Evolutionary conservation across 2,888 invertebrate genomes (phyloP).

Genomic region (Drosophila dives): DNA sequence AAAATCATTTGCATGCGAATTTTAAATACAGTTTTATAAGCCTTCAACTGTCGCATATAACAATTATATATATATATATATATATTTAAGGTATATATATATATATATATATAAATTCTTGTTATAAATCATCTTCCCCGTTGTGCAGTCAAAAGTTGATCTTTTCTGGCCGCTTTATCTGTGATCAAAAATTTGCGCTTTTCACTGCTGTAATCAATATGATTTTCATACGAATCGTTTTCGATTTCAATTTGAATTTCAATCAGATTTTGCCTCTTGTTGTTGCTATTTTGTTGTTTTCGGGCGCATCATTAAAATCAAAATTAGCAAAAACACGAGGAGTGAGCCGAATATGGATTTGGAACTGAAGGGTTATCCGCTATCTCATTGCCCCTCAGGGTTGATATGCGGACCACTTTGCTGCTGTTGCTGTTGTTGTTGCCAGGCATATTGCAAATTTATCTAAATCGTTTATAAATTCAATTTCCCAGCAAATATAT

Average conservation of each 20-base stretch:
- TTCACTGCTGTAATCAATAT: constrained; percentile 66
- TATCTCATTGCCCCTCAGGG: constrained; percentile 15
- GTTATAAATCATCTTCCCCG: background rate
- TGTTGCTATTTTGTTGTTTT: constrained; percentile 46
- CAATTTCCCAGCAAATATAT: constrained; percentile 48
- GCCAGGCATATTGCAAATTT: constrained; percentile 60
- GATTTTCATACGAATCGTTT: constrained; percentile 45
- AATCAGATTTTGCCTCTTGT: constrained; percentile 32
- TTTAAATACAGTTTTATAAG: background rate
- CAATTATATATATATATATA: background rate
- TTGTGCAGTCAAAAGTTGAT: background rate
- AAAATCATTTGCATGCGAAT: too few species aligned
- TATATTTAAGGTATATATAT: background rate
- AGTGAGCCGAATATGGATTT: constrained; percentile 2
- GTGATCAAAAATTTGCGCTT: constrained; percentile 42
- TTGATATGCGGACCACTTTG: constrained; percentile 46
- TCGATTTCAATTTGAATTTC: constrained; percentile 34
- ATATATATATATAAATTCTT: background rate
- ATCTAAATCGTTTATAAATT: constrained; percentile 79
- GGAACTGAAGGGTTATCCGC: constrained; percentile 47
- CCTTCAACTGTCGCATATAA: background rate
- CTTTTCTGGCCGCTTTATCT: constrained; percentile 13
- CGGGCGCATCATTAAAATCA: constrained; percentile 77
- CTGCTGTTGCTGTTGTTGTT: constrained; percentile 26
- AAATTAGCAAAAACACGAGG: constrained; percentile 51